Evolutionary conservation across 2,797 vertebrate genomes (phyloP), one percentile per base, ranked within the genome.

Genomic region (Paguma larvata): DNA sequence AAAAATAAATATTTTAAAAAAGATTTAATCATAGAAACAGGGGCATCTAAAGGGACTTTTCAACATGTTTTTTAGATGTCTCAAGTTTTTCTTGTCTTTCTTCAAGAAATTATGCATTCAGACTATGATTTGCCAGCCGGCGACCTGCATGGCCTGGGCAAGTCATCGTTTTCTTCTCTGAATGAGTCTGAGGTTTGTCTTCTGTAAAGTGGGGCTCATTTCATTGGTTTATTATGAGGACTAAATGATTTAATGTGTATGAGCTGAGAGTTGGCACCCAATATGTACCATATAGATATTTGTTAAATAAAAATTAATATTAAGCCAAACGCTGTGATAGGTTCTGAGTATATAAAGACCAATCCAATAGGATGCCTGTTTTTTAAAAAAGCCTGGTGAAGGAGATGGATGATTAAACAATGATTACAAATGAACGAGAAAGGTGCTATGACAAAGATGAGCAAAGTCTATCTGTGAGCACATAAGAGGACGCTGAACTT

Each of bases 301-400:
- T 87, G 51, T 83, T 90, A 91, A 78, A 84, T 89, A 92, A 83
- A 80, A 95, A 63, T 79, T 15, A 44, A 62, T 73, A 80, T 79
- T 89, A 89, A 62, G 68, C 18, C n/a, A 95, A 91, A 48, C 4
- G 14, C 23, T 85, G 73, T 78, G 7, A 67, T 32, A 90, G 41
- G 15, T 34, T 90, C 13, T 38, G 21, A 27, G 62, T 83, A 4
- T 21, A 82, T 9, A 77, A 68, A 95, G 48, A 94, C 16, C 21
- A 46, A 68, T 38, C 62, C 30, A 85, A 87, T 2, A 41, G 41
- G 63, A 94, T 34, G 9, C 8, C 90, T 88, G 41, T 53, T 88
- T 95, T 82, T 14, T 63, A 2, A 68, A 87, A 92, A 65, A 89
- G 27, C 18, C n/a, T 44, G 30, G 4, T 44, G 46, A 89, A 30